Evolutionary conservation across 2,888 invertebrate species (phyloP), one percentile per base, ranked within the genome.

Genomic region (Leucophenga maculata): DNA sequence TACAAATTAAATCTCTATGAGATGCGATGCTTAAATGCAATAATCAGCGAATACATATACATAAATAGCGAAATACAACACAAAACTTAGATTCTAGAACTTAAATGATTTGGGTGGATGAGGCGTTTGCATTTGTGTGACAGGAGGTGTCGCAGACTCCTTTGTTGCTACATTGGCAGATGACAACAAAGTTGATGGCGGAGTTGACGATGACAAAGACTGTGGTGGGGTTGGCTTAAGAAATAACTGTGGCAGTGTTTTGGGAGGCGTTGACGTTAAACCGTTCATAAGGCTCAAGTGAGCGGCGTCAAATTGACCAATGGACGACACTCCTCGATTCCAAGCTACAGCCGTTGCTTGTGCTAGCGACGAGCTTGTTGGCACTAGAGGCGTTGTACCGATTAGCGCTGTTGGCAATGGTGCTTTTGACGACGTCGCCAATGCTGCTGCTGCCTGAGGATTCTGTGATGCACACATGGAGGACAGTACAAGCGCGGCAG

Each of bases 401-500:
- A 39, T 39, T 39, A 39, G 8, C 32, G 32, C 8, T 32, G 57
- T n/a, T 31, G n/a, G 3, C 13, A n/a, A 48, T 62, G 62, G 16
- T 59, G 62, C 46, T 46, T 67, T 52, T 68, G 64, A 31, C 44
- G 69, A 22, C 26, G 44, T 9, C 62, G 69, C 20, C 26, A 26
- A 26, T 26, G 26, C 26, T 31, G 73, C 68, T 22, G 76, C 59
- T 14, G 74, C 62, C 62, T 74, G 22, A 0, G 75, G 57, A 68
- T 83, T 79, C 22, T 73, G 71, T 18, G 75, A 70, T 14, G 75
- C 78, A 68, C 85, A 86, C 86, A 85, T 82, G 54, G 85, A 85
- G 60, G 86, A 85, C 66, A 85, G 80, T 67, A 85, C 85, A 65
- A 86, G 71, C 20, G 85, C 85, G n/a, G 85, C 85, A 65, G 85